Evolutionary conservation across 2,113 vertebrate genomes (phyloP), one percentile per base, ranked within the genome.

Genomic region (Pseudopipra pipra): DNA sequence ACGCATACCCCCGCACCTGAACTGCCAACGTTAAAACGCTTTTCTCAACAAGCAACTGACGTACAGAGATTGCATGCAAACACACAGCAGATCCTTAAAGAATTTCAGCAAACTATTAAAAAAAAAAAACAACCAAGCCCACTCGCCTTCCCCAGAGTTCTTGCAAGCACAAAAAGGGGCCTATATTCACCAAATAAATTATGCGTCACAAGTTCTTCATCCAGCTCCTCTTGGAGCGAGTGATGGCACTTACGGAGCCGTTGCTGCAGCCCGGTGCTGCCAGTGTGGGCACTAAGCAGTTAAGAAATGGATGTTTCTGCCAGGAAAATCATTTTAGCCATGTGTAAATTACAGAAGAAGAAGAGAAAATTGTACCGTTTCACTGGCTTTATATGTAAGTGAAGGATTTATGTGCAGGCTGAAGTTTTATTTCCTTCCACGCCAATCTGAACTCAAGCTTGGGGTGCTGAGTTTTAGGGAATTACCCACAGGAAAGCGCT

Each of bases 1-100:
- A 24, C 3, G 0, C 0, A 1, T 3, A 19, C 11, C 33, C 66
- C 61, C 1, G 0, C 67, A 22, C 47, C 66, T 12, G 15, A 21
- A 11, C 20, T 13, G 13, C 63, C 37, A 16, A 2, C 37, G 1
- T 0, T 1, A 3, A 35, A 52, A 16, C 0, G 4, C 16, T 43
- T 27, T 74, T 79, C 65, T 28, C 27, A 8, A 19, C 30, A 4
- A 87, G 39, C 33, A 37, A 1, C 62, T 5, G 43, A 18, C 8
- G 0, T 2, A 9, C 16, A 5, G 54, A 5, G 10, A 7, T 5
- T 30, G 16, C 75, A 3, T 2, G 41, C 67, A n/a, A 51, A 78
- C 56, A 11, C 67, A 7, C 25, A 11, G 49, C 55, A 12, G 52
- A 5, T 24, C 56, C 73, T 74, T 31, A 23, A 37, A 73, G 59